phyloP scores from a whole-genome alignment of 2,113 vertebrate genomes.

The Clarias macrocephalus region DNA sequence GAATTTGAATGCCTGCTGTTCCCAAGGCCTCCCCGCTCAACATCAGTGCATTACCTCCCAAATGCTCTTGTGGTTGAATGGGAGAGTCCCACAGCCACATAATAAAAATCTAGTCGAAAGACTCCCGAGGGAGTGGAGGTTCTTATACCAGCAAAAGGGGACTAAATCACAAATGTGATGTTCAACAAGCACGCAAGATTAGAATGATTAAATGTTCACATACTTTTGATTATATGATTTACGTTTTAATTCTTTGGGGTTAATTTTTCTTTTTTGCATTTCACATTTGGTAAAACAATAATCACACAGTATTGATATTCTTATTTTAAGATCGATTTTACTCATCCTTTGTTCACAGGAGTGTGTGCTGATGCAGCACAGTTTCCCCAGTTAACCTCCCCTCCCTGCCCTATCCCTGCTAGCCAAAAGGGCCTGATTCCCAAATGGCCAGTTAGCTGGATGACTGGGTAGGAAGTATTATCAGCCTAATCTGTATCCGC shows the following conservation, averaged over 20 bases:
- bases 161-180: not conserved
- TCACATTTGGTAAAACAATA: not conserved
- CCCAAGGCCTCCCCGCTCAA: not conserved
- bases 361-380: conserved; percentile 47
- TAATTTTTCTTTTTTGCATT: not conserved
- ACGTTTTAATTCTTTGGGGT: not conserved
- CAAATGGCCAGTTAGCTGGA: conserved; percentile 41
- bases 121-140: not conserved
- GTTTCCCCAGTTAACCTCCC: not conserved
- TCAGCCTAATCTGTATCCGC: conserved; percentile 59
- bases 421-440: conserved; percentile 21
- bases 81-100: not conserved
- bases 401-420: conserved; percentile 10
- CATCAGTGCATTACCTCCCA: not conserved
- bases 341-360: not conserved
- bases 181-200: not conserved
- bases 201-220: not conserved
- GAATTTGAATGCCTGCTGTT: not conserved
- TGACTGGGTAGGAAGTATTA: conserved; percentile 45
- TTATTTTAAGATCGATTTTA: not conserved
- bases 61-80: not conserved
- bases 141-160: not conserved
- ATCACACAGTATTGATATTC: not conserved
- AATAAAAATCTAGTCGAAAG: not conserved
- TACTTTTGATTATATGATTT: not conserved